phyloP scores from a whole-genome alignment of 2,888 invertebrate species.

The Danaus chrysippus region DNA sequence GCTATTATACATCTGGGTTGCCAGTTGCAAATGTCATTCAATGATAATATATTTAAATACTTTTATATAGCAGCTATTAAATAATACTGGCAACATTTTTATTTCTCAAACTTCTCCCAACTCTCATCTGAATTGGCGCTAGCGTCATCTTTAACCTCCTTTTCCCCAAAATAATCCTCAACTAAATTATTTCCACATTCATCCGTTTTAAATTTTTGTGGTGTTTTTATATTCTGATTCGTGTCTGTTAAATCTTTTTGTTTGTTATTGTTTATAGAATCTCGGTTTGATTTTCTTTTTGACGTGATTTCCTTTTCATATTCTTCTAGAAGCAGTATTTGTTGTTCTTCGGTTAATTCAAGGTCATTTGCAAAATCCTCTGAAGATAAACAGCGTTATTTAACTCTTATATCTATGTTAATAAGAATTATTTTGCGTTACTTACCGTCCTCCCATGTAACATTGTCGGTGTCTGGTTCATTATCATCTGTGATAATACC shows the following conservation, averaged over 20 bases:
- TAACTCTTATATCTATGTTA: slow-evolving; percentile 8
- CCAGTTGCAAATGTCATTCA: too few relatives aligned
- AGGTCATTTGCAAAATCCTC: slow-evolving; percentile 83
- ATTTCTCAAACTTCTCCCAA: slow-evolving; percentile 81
- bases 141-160: slow-evolving; percentile 66
- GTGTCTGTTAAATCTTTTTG: slow-evolving; percentile 42
- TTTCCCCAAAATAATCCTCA: slow-evolving; percentile 76
- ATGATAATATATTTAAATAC: too few relatives aligned
- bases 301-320: slow-evolving; percentile 82
- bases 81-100: slow-evolving; percentile 49
- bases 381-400: slow-evolving; percentile 39
- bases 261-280: slow-evolving; percentile 60
- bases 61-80: too few relatives aligned
- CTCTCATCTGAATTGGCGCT: slow-evolving; percentile 77
- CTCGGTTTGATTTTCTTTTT: slow-evolving; percentile 42
- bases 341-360: slow-evolving; percentile 85
- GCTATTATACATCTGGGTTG: too few relatives aligned
- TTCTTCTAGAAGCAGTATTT: slow-evolving; percentile 82
- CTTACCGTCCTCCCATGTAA: slow-evolving; percentile 74
- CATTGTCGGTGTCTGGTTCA: slow-evolving; percentile 48
- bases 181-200: slow-evolving; percentile 70
- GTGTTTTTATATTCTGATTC: slow-evolving; percentile 50
- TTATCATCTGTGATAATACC: slow-evolving; percentile 47
- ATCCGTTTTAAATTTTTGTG: slow-evolving; percentile 61
- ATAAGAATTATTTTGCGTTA: slow-evolving; percentile 28